Conservation (phyloP, 2,888 invertebrate genomes). For the Polydrusus pterygomalis region DNA sequence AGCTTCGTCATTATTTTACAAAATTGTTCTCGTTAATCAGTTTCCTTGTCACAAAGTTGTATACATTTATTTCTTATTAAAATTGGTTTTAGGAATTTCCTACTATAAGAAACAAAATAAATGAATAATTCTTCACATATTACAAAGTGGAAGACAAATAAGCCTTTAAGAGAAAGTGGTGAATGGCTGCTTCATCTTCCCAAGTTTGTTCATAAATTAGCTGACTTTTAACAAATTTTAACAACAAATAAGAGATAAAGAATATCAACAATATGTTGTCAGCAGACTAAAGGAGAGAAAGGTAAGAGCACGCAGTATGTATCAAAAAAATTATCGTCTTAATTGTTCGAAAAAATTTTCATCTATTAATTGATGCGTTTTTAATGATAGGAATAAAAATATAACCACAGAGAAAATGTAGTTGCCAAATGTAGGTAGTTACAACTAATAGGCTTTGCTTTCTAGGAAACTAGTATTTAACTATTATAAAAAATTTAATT, state of each 20-base stretch:
- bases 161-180: conserved; percentile 28
- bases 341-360: background rate
- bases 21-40: too few relatives aligned
- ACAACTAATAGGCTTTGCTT: background rate
- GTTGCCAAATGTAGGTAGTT: background rate
- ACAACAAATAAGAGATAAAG: conserved; percentile 25
- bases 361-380: background rate
- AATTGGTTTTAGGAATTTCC: background rate
- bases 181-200: conserved; percentile 22
- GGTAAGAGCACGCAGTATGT: background rate
- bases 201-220: conserved; percentile 16
- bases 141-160: conserved; percentile 4
- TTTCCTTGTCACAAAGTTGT: too few relatives aligned
- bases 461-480: background rate
- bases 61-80: too few relatives aligned
- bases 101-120: background rate
- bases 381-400: background rate
- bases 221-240: conserved; percentile 13
- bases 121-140: background rate
- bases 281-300: conserved; percentile 3
- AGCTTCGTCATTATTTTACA: too few relatives aligned
- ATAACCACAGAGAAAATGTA: background rate
- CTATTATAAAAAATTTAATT: too few relatives aligned
- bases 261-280: conserved; percentile 4
- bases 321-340: too few relatives aligned